Base-by-base conservation (phyloP, 2,113 vertebrate genomes). In the Nicator chloris region DNA sequence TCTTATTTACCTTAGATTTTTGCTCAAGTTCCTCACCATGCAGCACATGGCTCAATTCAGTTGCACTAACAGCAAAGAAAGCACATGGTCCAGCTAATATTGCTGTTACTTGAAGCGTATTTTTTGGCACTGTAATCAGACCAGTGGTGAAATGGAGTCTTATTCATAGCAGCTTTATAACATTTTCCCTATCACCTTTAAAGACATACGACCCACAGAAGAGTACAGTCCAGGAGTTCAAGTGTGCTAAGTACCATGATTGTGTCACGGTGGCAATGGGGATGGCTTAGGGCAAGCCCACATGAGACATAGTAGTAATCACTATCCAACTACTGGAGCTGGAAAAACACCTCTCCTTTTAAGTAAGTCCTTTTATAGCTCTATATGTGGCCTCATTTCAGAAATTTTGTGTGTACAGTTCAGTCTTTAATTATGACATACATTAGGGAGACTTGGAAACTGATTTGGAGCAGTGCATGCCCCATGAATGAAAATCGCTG, bases 1-100 rank as follows among this genome's bases (percentile, higher is more conserved):
- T 92, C 61, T 82, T 92, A 59, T 85, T 92, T 91, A 91, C 61
- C 40, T 51, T 44, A 15, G 2, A 9, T 65, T 92, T 93, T 85
- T 89, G 31, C 24, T 87, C 2, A 83, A 81, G 56, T 66, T 90
- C 72, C 47, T 93, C 33, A 51, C 42, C 19, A 7, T 35, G 79
- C 26, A 35, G 78, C 53, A 45, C 53, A n/a, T 0, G 1, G 37
- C 42, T 87, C 82, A 76, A 49, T 45, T 88, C 63, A 86, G 51
- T 42, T 26, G 50, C 22, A 11, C 20, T 39, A 73, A 56, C 30
- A 72, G 23, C 4, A 13, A 57, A 26, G 22, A 10, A 63, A 79
- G 53, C 5, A 35, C 26, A 16, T 9, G 0, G 10, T 66, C 68
- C 68, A 68, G 60, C 56, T 45, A 63, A 30, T 35, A 31, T 15